phyloP scores from a whole-genome alignment of 1,140 invertebrate species.

The Macrobrachium nipponense region DNA sequence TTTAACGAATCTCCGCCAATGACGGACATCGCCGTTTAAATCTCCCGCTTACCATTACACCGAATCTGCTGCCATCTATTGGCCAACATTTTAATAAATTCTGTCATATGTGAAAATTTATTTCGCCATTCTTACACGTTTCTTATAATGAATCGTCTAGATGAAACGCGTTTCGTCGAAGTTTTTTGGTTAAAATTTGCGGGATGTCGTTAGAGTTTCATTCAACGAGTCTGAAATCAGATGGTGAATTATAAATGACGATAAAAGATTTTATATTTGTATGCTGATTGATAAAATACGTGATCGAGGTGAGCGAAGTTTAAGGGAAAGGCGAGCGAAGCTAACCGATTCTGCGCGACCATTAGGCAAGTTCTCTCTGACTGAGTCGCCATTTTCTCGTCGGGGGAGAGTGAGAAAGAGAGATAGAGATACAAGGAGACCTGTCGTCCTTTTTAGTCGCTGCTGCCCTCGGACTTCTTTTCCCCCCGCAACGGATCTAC shows the following conservation, averaged over 20 bases:
- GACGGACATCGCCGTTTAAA: background rate
- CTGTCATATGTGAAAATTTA: background rate
- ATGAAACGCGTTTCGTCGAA: no score
- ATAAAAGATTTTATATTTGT: background rate
- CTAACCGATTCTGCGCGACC: background rate
- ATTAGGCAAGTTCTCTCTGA: constrained; percentile 23
- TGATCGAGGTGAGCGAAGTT: background rate
- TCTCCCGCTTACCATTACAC: background rate
- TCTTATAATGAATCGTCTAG: background rate
- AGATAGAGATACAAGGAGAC: constrained; percentile 32
- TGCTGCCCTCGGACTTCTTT: constrained; percentile 12
- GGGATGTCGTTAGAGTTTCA: no score
- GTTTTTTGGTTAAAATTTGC: no score
- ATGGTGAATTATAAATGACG: background rate
- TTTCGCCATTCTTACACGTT: no score
- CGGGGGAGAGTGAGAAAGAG: constrained; percentile 30
- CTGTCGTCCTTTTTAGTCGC: constrained; percentile 28
- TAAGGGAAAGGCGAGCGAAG: background rate
- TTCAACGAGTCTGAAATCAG: background rate
- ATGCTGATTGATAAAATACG: background rate
- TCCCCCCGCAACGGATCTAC: background rate
- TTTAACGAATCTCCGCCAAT: background rate
- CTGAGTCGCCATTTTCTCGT: constrained; percentile 62
- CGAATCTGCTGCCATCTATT: constrained; percentile 11
- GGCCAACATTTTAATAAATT: constrained; percentile 11